Evolutionary conservation across 2,113 vertebrate genomes (phyloP).

Genomic region (Zapus hudsonius): DNA sequence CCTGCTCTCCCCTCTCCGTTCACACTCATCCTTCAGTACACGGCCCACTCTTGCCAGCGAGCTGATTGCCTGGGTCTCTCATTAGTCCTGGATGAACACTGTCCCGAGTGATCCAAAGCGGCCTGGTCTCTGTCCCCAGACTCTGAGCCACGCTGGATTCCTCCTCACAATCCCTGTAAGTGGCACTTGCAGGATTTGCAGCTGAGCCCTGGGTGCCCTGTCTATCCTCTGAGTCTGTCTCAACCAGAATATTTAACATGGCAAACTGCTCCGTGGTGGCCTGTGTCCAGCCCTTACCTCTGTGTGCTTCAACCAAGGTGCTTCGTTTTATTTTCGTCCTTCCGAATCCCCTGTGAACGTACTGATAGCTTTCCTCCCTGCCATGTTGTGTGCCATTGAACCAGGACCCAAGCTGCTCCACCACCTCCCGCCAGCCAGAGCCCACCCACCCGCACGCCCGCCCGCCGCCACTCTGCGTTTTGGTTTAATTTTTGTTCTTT

Average conservation of each 20-base stretch:
- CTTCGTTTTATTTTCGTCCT: conserved; percentile 64
- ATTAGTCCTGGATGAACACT: background rate
- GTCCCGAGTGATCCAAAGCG: background rate
- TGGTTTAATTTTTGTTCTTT: conserved; percentile 83
- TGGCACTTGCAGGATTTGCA: background rate
- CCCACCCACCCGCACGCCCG: conserved; percentile 70
- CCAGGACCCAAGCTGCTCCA: conserved; percentile 65
- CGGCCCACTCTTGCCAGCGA: background rate
- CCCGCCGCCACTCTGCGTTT: conserved; percentile 73
- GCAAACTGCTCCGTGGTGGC: conserved; percentile 70
- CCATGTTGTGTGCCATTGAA: conserved; percentile 45
- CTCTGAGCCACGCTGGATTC: background rate
- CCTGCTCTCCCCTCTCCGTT: background rate
- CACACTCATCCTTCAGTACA: background rate
- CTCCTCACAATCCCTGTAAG: background rate
- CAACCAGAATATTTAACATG: conserved; percentile 80
- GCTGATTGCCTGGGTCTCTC: no score
- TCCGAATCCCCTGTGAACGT: conserved; percentile 16
- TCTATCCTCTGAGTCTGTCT: conserved; percentile 36
- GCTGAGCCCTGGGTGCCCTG: background rate
- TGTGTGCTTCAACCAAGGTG: conserved; percentile 77
- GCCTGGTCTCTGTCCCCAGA: background rate
- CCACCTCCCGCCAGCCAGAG: conserved; percentile 75
- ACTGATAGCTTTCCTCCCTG: conserved; percentile 58
- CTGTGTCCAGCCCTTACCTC: conserved; percentile 54